Evolutionary conservation across 2,888 invertebrate species (phyloP).

Genomic region (Meganola albula): DNA sequence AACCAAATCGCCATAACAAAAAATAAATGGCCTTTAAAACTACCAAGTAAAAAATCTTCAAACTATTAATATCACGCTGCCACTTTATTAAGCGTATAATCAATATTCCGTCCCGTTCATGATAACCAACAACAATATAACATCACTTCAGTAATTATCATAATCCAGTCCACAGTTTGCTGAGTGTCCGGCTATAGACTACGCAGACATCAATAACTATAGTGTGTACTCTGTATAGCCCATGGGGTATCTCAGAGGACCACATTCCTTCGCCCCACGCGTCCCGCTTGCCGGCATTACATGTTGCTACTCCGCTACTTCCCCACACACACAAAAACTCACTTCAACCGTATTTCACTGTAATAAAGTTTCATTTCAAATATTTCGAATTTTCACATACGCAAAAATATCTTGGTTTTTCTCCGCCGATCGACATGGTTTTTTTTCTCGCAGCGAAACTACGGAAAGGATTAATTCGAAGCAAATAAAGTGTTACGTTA

Average conservation of each 20-base stretch:
- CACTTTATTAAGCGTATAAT: conserved; percentile 5
- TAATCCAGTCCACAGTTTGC: conserved; percentile 31
- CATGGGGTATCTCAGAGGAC: conserved; percentile 68
- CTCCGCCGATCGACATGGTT: conserved; percentile 53
- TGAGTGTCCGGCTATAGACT: conserved; percentile 35
- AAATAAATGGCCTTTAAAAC: too few relatives aligned
- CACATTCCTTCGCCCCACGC: conserved; percentile 63
- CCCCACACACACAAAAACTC: conserved; percentile 12
- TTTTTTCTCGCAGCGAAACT: conserved; percentile 61
- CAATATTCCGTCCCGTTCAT: conserved; percentile 4
- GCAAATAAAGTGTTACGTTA: conserved; percentile 59
- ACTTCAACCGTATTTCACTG: conserved; percentile 14
- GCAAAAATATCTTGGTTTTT: conserved; percentile 28
- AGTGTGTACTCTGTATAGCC: conserved; percentile 36
- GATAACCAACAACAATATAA: not conserved
- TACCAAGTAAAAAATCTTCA: too few relatives aligned
- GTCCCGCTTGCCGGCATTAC: conserved; percentile 42
- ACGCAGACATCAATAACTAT: conserved; percentile 50
- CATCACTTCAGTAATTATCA: conserved; percentile 11
- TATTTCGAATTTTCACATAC: conserved; percentile 4
- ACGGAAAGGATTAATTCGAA: conserved; percentile 71
- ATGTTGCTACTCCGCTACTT: conserved; percentile 41
- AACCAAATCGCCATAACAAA: too few relatives aligned
- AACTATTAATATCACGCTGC: not conserved
- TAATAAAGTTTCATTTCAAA: conserved; percentile 29